Base-by-base conservation (phyloP, 2,888 invertebrate species). In the Nasonovia ribisnigri region DNA sequence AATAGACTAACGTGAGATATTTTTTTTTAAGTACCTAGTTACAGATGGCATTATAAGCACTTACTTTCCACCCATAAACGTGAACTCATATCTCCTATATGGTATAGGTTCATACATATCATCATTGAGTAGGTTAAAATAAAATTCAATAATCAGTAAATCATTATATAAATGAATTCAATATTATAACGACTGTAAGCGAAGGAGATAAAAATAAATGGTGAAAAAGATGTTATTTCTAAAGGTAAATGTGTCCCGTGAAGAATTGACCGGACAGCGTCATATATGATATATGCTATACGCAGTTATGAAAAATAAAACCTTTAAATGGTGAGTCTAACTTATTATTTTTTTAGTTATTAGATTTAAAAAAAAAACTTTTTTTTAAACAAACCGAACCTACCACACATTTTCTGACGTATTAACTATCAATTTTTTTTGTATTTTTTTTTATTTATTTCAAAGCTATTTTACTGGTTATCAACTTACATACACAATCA, bases 1-100 rank as follows among this genome's bases (percentile, higher is more conserved):
- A 57, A 43, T 29, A 57, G 57, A 89, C 60, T 89, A 26, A 60
- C 46, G 60, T 60, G 43, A 29, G 51, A 60, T 60, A 20, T 5
- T 89, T 60, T 5, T 89, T 60, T 43, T 67, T 67, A n/a, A 67
- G 67, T 51, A 46, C n/a, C n/a, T 60, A n/a, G 67, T 67, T n/a
- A 67, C n/a, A n/a, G 5, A 4, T 67, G 16, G n/a, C n/a, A 67
- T 67, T n/a, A n/a, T n/a, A n/a, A 6, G 13, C n/a, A 67, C 13
- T n/a, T 29, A n/a, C 11, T 89, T 89, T 89, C 10, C 29, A 57
- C 29, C 0, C 46, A 43, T 60, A n/a, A 67, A 67, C n/a, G n/a
- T 67, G 16, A 16, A n/a, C 16, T 67, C n/a, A 67, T n/a, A 67
- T n/a, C 16, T 67, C 16, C n/a, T 60, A 13, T 46, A 46, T 4